Conservation (phyloP, 2,888 invertebrate species). For the Bombylius major region DNA sequence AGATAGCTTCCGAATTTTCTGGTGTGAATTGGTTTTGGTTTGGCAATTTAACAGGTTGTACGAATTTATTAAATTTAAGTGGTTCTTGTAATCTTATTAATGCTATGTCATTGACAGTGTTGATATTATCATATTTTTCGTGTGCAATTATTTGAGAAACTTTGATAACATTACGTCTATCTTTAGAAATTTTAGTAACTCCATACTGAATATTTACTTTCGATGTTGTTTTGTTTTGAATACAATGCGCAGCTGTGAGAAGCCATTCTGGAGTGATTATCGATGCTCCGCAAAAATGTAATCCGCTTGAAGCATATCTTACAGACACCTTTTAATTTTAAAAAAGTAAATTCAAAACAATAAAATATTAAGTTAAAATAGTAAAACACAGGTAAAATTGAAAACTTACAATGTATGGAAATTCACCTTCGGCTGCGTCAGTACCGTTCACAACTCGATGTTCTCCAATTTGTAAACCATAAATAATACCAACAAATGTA, state of each 20-base stretch:
- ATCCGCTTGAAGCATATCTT: constrained; percentile 12
- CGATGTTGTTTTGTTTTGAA: too few species aligned
- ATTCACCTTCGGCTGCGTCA: constrained; percentile 19
- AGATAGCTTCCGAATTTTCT: constrained; percentile 19
- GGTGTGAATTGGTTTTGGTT: constrained; percentile 15
- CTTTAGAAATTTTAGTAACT: constrained; percentile 16
- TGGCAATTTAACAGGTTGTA: constrained; percentile 25
- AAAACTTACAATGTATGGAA: constrained; percentile 26
- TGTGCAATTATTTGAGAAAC: constrained; percentile 25
- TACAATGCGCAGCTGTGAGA: constrained; percentile 31
- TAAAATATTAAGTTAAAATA: not conserved
- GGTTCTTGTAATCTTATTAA: constrained; percentile 22
- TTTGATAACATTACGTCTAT: constrained; percentile 21
- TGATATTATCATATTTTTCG: constrained; percentile 22
- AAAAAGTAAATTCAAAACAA: not conserved
- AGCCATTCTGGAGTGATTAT: constrained; percentile 22
- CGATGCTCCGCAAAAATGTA: constrained; percentile 25
- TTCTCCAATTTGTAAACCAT: not conserved
- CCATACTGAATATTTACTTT: constrained; percentile 25
- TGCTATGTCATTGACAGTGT: constrained; percentile 28
- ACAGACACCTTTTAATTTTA: constrained; percentile 14
- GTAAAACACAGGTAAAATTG: not conserved
- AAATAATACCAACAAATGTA: too few species aligned
- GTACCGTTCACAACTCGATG: constrained; percentile 30
- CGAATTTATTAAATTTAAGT: constrained; percentile 16